These are phyloP conservation scores for Takifugu flavidus DNA, from an alignment of 2,113 vertebrate genomes.

Conservation along the genomic window DNA sequence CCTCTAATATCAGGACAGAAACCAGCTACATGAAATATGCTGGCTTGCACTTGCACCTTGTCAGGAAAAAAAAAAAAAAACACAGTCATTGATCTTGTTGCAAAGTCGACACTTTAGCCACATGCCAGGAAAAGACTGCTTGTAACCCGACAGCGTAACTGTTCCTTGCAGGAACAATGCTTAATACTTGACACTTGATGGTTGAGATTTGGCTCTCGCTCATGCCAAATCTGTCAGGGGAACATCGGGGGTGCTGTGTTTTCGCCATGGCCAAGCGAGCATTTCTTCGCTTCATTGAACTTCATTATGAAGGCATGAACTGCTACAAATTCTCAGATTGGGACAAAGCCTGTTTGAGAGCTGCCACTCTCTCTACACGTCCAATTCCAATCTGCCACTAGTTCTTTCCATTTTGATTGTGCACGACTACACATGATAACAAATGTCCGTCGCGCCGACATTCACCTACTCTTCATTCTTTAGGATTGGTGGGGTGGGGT, in stretches of 20 bases:
- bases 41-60: neutral
- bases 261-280: slow-evolving; percentile 54
- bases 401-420: slow-evolving; percentile 49
- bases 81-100: too few relatives aligned
- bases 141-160: slow-evolving; percentile 7
- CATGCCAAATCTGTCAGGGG: slow-evolving; percentile 34
- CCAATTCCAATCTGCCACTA: slow-evolving; percentile 49
- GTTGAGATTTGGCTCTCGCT: slow-evolving; percentile 18
- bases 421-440: slow-evolving; percentile 63
- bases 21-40: slow-evolving; percentile 1
- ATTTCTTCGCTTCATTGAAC: slow-evolving; percentile 81
- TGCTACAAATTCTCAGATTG: slow-evolving; percentile 80
- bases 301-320: slow-evolving; percentile 80
- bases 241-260: slow-evolving; percentile 62
- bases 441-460: slow-evolving; percentile 53
- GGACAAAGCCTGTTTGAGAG: slow-evolving; percentile 64
- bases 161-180: slow-evolving; percentile 1
- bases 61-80: neutral
- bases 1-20: slow-evolving; percentile 21
- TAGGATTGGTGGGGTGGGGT: neutral
- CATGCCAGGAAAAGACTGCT: neutral
- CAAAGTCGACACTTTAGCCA: neutral
- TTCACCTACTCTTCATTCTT: slow-evolving; percentile 34
- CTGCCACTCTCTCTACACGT: slow-evolving; percentile 42
- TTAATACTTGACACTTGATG: slow-evolving; percentile 22